Percentiles rank a stretch among this genome's conserved stretches.
These are phyloP conservation scores for Xerus inauris DNA, from an alignment of 2,113 vertebrate species.

Conservation along the genomic window DNA sequence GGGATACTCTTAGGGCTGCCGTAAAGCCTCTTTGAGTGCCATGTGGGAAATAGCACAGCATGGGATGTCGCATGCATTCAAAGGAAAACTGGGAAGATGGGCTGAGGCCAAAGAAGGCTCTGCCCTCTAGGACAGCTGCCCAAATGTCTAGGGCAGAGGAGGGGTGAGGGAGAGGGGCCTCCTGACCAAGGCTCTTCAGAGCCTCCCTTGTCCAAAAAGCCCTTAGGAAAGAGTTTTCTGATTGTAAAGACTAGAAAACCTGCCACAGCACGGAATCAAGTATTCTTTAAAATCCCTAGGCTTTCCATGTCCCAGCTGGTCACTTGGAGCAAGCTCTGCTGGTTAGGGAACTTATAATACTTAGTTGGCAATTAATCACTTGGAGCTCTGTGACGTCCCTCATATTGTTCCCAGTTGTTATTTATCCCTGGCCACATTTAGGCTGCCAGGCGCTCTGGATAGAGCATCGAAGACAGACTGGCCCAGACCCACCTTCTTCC, in stretches of 20 bases:
- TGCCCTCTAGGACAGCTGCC: neutral
- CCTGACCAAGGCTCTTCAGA: neutral
- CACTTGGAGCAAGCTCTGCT: conserved; percentile 64
- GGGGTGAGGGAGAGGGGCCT: neutral
- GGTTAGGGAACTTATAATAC: conserved; percentile 50
- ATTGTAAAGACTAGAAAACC: conserved; percentile 54
- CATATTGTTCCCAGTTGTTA: conserved; percentile 33
- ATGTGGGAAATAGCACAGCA: neutral
- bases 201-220: neutral
- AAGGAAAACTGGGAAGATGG: neutral
- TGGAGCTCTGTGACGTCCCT: neutral
- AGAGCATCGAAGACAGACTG: neutral
- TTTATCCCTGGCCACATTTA: conserved; percentile 45
- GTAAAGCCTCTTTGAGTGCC: neutral
- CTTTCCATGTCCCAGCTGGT: conserved; percentile 53
- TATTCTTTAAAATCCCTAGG: conserved; percentile 56
- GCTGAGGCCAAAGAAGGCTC: neutral
- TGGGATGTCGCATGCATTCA: neutral
- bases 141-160: neutral
- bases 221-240: conserved; percentile 34
- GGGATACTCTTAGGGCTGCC: neutral
- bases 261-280: conserved; percentile 58
- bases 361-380: conserved; percentile 63
- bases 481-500: neutral
- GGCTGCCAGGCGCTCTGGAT: conserved; percentile 1